phyloP scores from a whole-genome alignment of 2,797 vertebrate genomes.

The Momotus momota region DNA sequence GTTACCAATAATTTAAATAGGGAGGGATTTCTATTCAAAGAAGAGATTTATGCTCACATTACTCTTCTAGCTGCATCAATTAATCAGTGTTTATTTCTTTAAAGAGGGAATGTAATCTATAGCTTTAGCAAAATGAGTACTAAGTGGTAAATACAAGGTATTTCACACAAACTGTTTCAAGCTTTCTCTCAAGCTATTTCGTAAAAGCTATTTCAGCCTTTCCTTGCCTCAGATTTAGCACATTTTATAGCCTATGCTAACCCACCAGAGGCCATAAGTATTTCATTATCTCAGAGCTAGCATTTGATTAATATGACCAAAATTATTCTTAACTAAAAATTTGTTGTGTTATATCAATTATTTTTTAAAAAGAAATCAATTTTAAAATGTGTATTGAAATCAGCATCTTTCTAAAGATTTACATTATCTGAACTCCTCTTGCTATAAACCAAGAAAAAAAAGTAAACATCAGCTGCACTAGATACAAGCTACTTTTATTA shows the following conservation, averaged over 20 bases:
- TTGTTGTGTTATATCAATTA: background rate
- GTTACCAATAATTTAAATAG: background rate
- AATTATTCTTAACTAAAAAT: constrained; percentile 30
- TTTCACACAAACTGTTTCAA: background rate
- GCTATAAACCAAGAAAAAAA: background rate
- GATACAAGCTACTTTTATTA: background rate
- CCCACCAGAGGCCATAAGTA: background rate
- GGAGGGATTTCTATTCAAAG: background rate
- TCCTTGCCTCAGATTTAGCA: background rate
- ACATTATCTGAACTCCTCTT: background rate
- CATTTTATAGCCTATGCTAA: background rate
- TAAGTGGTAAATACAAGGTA: constrained; percentile 1
- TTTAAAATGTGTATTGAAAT: background rate
- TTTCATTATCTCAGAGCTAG: constrained; percentile 5
- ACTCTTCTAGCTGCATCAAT: background rate
- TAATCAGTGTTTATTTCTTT: background rate
- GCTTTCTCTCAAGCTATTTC: background rate
- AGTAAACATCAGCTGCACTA: background rate
- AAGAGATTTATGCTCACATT: background rate
- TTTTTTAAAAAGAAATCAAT: background rate
- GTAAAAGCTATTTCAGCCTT: constrained; percentile 29
- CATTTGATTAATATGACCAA: constrained; percentile 23
- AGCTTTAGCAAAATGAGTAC: background rate
- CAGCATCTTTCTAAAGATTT: background rate
- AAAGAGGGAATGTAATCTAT: background rate